Percentiles rank a stretch among this genome's conserved stretches.
Evolutionary conservation across 2,888 invertebrate genomes (phyloP).

Genomic region (Epicampocera succincta): DNA sequence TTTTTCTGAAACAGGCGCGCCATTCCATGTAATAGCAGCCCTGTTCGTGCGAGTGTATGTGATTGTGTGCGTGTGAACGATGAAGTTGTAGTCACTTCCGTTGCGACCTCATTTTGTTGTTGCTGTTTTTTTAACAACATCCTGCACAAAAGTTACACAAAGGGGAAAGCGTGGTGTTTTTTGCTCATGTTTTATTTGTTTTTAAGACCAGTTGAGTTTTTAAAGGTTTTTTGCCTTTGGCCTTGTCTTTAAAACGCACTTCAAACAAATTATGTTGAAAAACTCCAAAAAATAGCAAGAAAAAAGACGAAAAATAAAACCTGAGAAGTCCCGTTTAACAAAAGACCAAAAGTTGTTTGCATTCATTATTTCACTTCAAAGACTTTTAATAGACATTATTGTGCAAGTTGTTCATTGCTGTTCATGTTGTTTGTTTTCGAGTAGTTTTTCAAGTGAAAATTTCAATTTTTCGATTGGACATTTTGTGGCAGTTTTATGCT

Average conservation of each 20-base stretch:
- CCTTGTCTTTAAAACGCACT: constrained; percentile 61
- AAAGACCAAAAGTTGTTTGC: constrained; percentile 38
- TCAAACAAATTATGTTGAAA: constrained; percentile 29
- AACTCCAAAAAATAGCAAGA: not conserved
- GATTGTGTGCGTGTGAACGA: constrained; percentile 13
- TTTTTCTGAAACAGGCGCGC: constrained; percentile 21
- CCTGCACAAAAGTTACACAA: constrained; percentile 48
- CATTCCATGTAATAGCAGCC: constrained; percentile 46
- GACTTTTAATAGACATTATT: constrained; percentile 55
- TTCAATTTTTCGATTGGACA: constrained; percentile 54
- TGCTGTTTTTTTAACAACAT: constrained; percentile 32
- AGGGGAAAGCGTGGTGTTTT: constrained; percentile 9
- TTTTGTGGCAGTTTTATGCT: constrained; percentile 59
- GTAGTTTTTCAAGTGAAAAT: constrained; percentile 42
- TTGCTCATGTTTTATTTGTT: constrained; percentile 38
- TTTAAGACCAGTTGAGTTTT: constrained; percentile 45
- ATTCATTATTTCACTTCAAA: constrained; percentile 54
- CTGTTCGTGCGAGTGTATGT: not conserved
- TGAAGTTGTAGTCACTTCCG: constrained; percentile 57
- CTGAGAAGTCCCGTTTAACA: constrained; percentile 44
- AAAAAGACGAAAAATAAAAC: not conserved
- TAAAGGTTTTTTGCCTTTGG: constrained; percentile 58
- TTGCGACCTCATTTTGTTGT: constrained; percentile 40
- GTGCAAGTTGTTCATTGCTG: constrained; percentile 24
- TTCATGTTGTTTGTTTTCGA: constrained; percentile 28